These are phyloP conservation scores for Apocheima hispidaria DNA, from an alignment of 2,888 invertebrate species.

Conservation along the genomic window DNA sequence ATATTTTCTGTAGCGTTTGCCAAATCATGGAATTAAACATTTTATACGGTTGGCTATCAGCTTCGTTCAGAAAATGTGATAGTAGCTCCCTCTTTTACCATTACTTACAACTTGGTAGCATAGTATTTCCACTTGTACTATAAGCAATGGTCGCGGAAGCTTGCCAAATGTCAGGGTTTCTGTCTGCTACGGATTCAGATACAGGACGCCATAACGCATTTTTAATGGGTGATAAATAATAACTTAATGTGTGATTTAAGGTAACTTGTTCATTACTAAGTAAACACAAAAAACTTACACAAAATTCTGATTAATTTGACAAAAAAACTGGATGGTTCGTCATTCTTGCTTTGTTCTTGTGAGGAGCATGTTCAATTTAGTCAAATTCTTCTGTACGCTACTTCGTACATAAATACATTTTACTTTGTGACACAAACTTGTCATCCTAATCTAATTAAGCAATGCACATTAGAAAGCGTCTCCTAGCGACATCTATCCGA, in stretches of 20 bases:
- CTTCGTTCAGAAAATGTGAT: not conserved
- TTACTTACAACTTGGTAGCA: not conserved
- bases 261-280: constrained; percentile 15
- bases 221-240: constrained; percentile 33
- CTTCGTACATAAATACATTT: not conserved
- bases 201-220: constrained; percentile 44
- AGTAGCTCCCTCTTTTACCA: not conserved
- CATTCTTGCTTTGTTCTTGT: no score
- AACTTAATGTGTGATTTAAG: constrained; percentile 6
- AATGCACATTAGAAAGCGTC: constrained; percentile 24
- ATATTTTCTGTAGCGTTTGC: not conserved
- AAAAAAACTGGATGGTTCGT: no score
- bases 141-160: constrained; percentile 61
- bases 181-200: constrained; percentile 55
- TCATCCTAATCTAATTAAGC: constrained; percentile 11
- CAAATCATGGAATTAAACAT: not conserved
- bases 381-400: no score
- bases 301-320: no score
- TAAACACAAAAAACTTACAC: no score
- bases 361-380: no score
- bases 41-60: not conserved
- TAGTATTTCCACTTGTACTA: not conserved
- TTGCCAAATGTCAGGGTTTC: constrained; percentile 77
- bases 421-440: not conserved
- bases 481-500: constrained; percentile 18